A percentile compares a stretch with the other conserved stretches of the same genome.
Conservation (phyloP, 2,113 vertebrate species). For the Colaptes auratus region DNA sequence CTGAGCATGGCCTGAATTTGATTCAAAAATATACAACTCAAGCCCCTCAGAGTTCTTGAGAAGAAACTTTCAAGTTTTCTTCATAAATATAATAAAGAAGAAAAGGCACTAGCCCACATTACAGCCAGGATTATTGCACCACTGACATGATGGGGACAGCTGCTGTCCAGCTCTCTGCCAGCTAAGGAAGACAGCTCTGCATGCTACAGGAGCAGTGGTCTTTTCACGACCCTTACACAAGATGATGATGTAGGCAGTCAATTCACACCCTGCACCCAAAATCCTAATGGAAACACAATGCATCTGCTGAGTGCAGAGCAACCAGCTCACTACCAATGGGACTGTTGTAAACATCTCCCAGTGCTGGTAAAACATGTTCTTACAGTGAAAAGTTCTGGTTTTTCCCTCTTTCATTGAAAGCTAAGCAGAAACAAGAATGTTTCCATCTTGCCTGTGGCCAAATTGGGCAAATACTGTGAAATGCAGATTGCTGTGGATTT, state of each 20-base stretch:
- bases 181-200: background rate
- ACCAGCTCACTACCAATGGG: background rate
- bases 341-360: background rate
- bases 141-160: background rate
- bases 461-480: background rate
- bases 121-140: background rate
- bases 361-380: background rate
- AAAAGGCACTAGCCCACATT: slow-evolving; percentile 43
- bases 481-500: background rate
- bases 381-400: background rate
- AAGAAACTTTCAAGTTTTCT: slow-evolving; percentile 18
- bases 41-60: background rate
- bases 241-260: background rate
- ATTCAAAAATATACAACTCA: background rate
- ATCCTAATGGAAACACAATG: background rate
- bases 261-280: background rate
- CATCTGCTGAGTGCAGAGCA: background rate
- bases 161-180: background rate
- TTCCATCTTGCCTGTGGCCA: background rate
- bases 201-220: background rate
- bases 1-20: background rate
- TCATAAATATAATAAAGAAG: slow-evolving; percentile 12
- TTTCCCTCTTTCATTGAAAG: background rate
- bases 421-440: background rate
- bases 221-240: background rate